phyloP scores from a whole-genome alignment of 2,888 invertebrate species.

The Patella caerulea region DNA sequence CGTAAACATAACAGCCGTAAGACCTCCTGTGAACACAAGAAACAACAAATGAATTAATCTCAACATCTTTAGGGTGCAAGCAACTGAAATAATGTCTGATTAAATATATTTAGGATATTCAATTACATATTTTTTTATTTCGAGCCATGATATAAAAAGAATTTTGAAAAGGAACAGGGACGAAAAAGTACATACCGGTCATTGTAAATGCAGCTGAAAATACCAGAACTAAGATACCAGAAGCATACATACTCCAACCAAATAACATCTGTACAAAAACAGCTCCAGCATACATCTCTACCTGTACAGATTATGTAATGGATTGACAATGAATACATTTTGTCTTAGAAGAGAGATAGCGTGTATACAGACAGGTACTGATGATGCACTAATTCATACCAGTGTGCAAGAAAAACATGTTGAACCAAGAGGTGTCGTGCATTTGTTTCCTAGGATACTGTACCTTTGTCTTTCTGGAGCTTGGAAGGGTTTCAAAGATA shows the following conservation, averaged over 20 bases:
- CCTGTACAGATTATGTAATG: conserved; percentile 11
- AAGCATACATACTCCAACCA: conserved; percentile 35
- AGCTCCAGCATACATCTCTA: conserved; percentile 40
- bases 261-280: conserved; percentile 35
- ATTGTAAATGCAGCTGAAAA: conserved; percentile 41
- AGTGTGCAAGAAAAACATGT: too few relatives aligned
- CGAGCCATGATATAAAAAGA: too few relatives aligned
- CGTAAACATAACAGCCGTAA: conserved; percentile 38
- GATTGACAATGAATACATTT: neutral
- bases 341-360: too few relatives aligned
- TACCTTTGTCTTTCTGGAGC: too few relatives aligned
- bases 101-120: conserved; percentile 17
- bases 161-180: neutral
- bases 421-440: too few relatives aligned
- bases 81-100: neutral
- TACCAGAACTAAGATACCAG: conserved; percentile 30
- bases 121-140: neutral
- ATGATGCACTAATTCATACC: too few relatives aligned
- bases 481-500: too few relatives aligned
- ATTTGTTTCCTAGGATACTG: too few relatives aligned
- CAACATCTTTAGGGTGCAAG: neutral
- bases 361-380: too few relatives aligned
- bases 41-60: neutral
- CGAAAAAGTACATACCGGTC: conserved; percentile 37
- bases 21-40: conserved; percentile 26